Base-by-base conservation (phyloP, 2,797 vertebrate species). In the Labeo calbasu region DNA sequence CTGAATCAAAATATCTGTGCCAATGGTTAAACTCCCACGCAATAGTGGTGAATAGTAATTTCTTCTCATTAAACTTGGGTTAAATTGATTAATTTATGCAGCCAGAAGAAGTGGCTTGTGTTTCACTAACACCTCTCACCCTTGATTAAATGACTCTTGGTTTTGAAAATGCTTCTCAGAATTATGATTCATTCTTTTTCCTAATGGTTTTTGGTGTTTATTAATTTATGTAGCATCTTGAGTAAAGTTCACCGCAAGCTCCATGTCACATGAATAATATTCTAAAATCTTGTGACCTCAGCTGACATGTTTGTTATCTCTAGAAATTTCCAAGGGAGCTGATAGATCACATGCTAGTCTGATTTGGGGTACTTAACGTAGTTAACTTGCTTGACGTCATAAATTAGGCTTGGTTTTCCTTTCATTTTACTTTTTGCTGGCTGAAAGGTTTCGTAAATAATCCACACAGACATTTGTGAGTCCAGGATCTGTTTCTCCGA, bases 331-430 rank as follows among this genome's bases (percentile, higher is more conserved):
- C 66, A 46, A 59, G n/a, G 36, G 40, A 81, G 69, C 55, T 50
- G 69, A 81, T 46, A 43, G 51, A 77, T 77, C 63, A 77, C 73
- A 69, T 83, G 73, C 73, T 36, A 40, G n/a, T 76, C 28, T 12
- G 15, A 15, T 77, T 77, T 77, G 12, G 19, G 23, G 61, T 77
- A n/a, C 61, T 77, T 83, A 77, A 57, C 28, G 68, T 66, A 14
- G 13, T 57, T 43, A 43, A 23, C 10, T 4, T 75, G 14, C 48
- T 43, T 21, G 23, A 43, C 5, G 28, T 68, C n/a, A 48, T 15
- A 40, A 25, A 65, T 28, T 46, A 55, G n/a, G 1, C 14, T 32
- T 21, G 15, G 7, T 19, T 46, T 83, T 51, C 12, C 48, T 83
- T 76, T 76, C 28, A 25, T 66, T 83, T 68, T 1, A 12, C 12